Evolutionary conservation across 37 sponge, comb jelly and placozoan genomes (phyloP), one percentile per base, ranked within the genome.

Genomic region (Haliclona indistincta): DNA sequence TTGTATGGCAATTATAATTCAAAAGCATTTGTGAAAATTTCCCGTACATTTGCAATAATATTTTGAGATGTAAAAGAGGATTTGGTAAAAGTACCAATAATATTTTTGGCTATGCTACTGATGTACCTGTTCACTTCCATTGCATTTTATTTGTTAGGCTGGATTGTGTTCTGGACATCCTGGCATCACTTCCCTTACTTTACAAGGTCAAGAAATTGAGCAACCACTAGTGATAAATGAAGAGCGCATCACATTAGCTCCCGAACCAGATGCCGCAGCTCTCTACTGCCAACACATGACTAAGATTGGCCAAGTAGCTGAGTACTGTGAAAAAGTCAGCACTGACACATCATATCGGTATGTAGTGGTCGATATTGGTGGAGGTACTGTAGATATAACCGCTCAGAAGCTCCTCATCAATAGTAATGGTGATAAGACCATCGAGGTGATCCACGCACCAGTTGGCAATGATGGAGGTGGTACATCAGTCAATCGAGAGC

Each of bases 381-480:
- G 83, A 32, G 83, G 83, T 10, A 82, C 83, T 28, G 83, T 82
- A 7, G 83, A 82, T 39, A 74, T 82, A 28, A 65, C 75, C 0
- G 68, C 83, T 30, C 83, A 82, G 58, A 51, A 51, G 36, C 26
- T 67, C 11, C 2, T 41, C 2, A 23, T n/a, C n/a, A 6, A 6
- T 25, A n/a, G n/a, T 20, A 25, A 58, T 8, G 60, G n/a, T 7
- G n/a, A 20, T 25, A 26, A 26, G 11, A 20, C 11, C 6, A 58
- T 82, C 6, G 68, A 65, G 41, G 83, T 69, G 17, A 43, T 82
- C 6, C 68, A 56, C 35, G 67, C 67, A 54, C 75, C 83, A 5
- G 47, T 34, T 33, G 83, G 83, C 13, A 82, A 82, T 74, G 67
- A 73, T 56, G 65, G 83, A 74, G 83, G 83, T 56, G 83, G 83